These are phyloP conservation scores for Albula goreensis DNA, from an alignment of 2,113 vertebrate species.

Conservation along the genomic window DNA sequence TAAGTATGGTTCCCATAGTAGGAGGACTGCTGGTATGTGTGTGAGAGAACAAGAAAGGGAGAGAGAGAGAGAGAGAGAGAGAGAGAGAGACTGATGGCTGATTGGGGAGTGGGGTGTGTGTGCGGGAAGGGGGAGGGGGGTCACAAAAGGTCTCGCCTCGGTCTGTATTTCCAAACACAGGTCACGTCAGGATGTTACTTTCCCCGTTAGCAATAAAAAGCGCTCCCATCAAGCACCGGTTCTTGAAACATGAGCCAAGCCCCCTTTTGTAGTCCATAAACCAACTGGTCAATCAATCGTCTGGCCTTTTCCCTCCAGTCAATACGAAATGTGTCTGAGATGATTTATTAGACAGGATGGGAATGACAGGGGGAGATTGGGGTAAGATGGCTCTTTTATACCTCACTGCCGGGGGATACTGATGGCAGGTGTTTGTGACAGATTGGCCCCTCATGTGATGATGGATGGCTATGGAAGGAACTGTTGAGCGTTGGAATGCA, in stretches of 20 bases:
- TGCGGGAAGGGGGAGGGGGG: too few relatives aligned
- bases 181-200: neutral
- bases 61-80: too few relatives aligned
- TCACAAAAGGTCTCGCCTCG: too few relatives aligned
- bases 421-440: neutral
- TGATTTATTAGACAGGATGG: neutral
- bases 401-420: neutral
- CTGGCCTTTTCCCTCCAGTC: neutral
- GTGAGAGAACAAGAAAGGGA: too few relatives aligned
- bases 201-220: neutral
- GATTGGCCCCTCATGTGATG: neutral
- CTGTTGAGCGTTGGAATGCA: neutral
- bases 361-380: neutral
- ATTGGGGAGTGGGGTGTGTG: too few relatives aligned
- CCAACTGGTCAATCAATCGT: neutral
- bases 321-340: slow-evolving; percentile 24
- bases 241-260: neutral
- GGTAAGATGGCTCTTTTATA: neutral
- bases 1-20: neutral
- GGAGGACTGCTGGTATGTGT: neutral
- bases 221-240: neutral
- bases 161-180: neutral
- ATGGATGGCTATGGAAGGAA: neutral
- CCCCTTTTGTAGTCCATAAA: neutral
- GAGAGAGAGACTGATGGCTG: too few relatives aligned